Evolutionary conservation across 2,113 vertebrate genomes (phyloP).

Genomic region (Lepus europaeus): DNA sequence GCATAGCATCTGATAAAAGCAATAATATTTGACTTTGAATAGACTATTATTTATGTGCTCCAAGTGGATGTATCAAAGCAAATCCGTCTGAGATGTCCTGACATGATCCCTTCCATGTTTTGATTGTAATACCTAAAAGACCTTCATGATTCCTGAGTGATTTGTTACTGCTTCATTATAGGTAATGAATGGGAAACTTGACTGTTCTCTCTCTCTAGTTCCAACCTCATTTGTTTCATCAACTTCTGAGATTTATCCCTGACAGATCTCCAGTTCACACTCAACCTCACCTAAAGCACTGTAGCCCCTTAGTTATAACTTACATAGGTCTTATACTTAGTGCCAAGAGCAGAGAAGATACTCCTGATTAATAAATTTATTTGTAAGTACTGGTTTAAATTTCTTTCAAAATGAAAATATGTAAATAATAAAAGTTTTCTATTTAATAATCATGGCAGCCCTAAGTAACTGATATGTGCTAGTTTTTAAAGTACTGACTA

Average conservation of each 20-base stretch:
- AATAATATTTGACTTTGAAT: background rate
- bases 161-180: background rate
- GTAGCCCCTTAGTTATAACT: too few relatives aligned
- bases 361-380: background rate
- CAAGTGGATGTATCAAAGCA: background rate
- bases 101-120: background rate
- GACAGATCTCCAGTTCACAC: background rate
- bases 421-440: background rate
- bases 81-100: background rate
- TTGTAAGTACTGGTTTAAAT: background rate
- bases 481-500: background rate
- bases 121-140: background rate
- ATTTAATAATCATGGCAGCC: background rate
- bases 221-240: background rate
- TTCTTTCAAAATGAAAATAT: constrained; percentile 17
- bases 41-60: background rate
- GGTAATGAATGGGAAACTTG: background rate
- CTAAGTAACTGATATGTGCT: background rate
- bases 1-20: background rate
- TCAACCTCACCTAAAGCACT: background rate
- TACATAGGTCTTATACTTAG: background rate
- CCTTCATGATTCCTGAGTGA: background rate
- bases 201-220: too few relatives aligned
- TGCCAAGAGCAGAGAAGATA: background rate
- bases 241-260: background rate